Percentiles rank a stretch among this genome's conserved stretches.
phyloP scores from a whole-genome alignment of 2,797 vertebrate species.

The Microctenopoma lineatum region DNA sequence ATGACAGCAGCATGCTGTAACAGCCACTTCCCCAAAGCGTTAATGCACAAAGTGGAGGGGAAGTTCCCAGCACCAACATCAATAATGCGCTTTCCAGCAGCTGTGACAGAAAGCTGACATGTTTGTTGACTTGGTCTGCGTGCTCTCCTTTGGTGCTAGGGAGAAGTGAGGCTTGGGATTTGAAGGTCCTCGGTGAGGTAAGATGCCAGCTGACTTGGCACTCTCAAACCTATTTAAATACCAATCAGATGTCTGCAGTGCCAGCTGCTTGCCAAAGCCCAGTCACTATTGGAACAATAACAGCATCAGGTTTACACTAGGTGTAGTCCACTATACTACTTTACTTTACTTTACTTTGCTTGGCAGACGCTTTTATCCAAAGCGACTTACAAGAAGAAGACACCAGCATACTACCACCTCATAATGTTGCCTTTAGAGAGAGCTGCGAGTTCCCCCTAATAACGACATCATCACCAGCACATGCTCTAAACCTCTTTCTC shows the following conservation, averaged over 20 bases:
- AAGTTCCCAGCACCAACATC: constrained; percentile 28
- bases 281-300: constrained; percentile 24
- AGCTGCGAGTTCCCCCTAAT: constrained; percentile 42
- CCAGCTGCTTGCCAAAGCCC: constrained; percentile 22
- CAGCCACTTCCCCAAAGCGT: constrained; percentile 45
- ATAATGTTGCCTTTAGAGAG: constrained; percentile 31
- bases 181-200: constrained; percentile 46
- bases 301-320: constrained; percentile 27
- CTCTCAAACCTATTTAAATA: constrained; percentile 48
- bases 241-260: constrained; percentile 30
- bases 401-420: not conserved
- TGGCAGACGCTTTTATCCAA: no score
- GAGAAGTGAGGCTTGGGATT: constrained; percentile 51
- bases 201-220: constrained; percentile 57
- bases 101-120: constrained; percentile 2
- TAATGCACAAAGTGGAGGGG: constrained; percentile 56
- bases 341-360: no score
- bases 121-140: constrained; percentile 23
- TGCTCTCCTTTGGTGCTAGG: constrained; percentile 33
- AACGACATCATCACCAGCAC: constrained; percentile 31
- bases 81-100: constrained; percentile 18
- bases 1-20: constrained; percentile 51
- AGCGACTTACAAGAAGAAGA: no score
- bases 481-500: constrained; percentile 31
- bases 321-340: no score